Evolutionary conservation across 2,888 invertebrate species (phyloP), one percentile per base, ranked within the genome.

Genomic region (Stenolophus ochropezus): DNA sequence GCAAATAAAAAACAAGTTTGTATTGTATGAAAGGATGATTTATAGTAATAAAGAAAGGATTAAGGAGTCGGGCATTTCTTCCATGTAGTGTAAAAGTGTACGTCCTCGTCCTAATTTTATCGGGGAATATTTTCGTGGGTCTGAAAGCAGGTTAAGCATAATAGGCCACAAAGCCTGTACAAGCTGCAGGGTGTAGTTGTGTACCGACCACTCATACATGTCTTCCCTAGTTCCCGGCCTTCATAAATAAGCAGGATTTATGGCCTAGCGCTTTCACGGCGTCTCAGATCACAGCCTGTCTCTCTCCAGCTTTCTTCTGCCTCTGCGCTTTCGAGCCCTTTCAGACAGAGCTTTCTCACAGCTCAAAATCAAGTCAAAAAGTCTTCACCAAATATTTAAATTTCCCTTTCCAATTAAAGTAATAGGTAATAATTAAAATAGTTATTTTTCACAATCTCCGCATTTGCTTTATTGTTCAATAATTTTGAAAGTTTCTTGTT

Each of bases 211-310:
- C 84, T 86, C 86, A 85, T 85, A 86, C 85, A 85, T 86, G 86
- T 86, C 86, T 85, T 85, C 85, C 83, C 85, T 21, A 85, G 85
- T 86, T 87, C 86, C 87, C 86, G 86, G 86, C 87, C 87, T 88
- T 88, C 87, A 88, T 88, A 88, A 88, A 88, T 88, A 89, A 88
- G 87, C 86, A 85, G 87, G 87, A 89, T 89, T 89, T 89, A 89
- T 89, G 85, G 86, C 87, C 85, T 85, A 85, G 86, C 86, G 85
- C 84, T 85, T 76, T 27, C 76, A 49, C 76, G 25, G 33, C 77
- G 78, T 82, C 73, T 69, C 84, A 83, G 21, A 27, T 65, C 69
- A 49, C 33, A 20, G 51, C 20, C 65, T 51, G 47, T 76, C 81
- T 81, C 47, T 65, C 75, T 75, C n/a, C 14, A 61, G 14, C 75